Conservation (phyloP, 2,797 vertebrate genomes). For the Tapirus indicus region DNA sequence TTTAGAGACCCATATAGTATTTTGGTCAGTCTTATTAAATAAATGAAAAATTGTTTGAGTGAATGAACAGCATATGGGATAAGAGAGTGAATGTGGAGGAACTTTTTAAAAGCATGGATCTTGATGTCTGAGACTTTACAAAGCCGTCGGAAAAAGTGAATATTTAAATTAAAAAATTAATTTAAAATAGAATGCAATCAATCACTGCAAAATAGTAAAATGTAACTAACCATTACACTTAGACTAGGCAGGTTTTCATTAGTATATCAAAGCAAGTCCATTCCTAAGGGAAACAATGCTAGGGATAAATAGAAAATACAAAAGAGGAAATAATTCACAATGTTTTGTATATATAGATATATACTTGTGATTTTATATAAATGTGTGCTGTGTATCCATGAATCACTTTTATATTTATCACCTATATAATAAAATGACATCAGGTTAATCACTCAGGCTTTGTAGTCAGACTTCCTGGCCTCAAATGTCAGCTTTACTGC, state of each 20-base stretch:
- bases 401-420: not conserved
- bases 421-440: not conserved
- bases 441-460: not conserved
- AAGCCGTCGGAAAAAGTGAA: not conserved
- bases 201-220: conserved; percentile 13
- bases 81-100: not conserved
- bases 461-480: not conserved
- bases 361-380: not conserved
- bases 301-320: not conserved
- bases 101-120: not conserved
- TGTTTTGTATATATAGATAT: not conserved
- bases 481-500: not conserved
- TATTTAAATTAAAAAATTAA: not conserved
- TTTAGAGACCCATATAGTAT: not conserved
- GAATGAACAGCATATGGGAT: not conserved
- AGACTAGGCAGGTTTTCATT: not conserved
- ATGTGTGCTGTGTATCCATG: not conserved
- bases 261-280: not conserved
- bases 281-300: conserved; percentile 7
- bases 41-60: not conserved
- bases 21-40: not conserved
- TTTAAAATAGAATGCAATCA: conserved; percentile 3
- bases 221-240: not conserved
- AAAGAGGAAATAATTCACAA: not conserved
- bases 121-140: not conserved